Evolutionary conservation across 92 coral and sea anemone species (phyloP).

Genomic region (Epizoanthus illoricatus): DNA sequence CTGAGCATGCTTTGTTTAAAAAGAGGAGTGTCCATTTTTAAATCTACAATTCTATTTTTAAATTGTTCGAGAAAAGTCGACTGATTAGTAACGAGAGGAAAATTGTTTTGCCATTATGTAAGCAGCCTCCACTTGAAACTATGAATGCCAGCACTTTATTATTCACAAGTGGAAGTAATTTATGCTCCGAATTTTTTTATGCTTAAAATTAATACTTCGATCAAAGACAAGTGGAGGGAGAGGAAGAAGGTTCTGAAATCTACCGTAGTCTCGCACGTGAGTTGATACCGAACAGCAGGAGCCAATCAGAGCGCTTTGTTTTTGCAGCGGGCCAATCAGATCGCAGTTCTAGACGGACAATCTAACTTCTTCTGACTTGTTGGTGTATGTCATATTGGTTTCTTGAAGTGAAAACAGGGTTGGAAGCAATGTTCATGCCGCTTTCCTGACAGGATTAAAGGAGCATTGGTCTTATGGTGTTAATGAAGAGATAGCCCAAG

Average conservation of each 20-base stretch:
- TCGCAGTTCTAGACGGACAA: constrained; percentile 4
- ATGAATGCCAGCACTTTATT: not conserved
- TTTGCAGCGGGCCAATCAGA: constrained; percentile 19
- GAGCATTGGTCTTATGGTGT: constrained; percentile 47
- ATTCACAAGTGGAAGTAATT: constrained; percentile 5
- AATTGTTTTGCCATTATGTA: not conserved
- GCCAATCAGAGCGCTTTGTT: constrained; percentile 21
- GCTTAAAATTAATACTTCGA: constrained; percentile 9
- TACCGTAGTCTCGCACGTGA: constrained; percentile 35
- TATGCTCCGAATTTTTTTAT: not conserved
- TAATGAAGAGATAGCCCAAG: constrained; percentile 43
- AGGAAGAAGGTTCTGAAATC: not conserved
- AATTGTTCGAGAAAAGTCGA: constrained; percentile 1
- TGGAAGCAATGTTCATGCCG: constrained; percentile 15
- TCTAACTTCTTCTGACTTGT: constrained; percentile 36
- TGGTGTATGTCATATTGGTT: constrained; percentile 37
- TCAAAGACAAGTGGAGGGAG: not conserved
- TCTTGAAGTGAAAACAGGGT: constrained; percentile 19
- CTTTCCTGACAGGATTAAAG: constrained; percentile 23
- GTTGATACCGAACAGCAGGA: not conserved
- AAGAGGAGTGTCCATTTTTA: constrained; percentile 37
- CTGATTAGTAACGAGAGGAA: not conserved
- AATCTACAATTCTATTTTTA: constrained; percentile 5
- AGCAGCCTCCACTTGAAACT: constrained; percentile 12
- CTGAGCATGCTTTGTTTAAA: not conserved